phyloP scores from a whole-genome alignment of 2,113 vertebrate species.

The Hippocampus guttulatus region DNA sequence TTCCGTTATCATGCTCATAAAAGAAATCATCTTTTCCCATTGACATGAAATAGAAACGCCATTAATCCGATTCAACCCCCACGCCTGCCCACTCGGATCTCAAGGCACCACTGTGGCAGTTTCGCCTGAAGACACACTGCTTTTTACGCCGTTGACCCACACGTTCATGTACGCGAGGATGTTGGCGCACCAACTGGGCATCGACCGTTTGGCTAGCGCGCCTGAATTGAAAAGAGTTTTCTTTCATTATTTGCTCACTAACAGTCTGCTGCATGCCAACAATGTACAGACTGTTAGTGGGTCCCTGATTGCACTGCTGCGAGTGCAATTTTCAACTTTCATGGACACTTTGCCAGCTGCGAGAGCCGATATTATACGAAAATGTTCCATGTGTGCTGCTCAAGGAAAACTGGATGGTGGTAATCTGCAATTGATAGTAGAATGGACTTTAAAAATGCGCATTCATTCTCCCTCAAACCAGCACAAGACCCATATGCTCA shows the following conservation, averaged over 20 bases:
- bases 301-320: not conserved
- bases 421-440: not conserved
- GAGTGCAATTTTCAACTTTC: not conserved
- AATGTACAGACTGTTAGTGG: not conserved
- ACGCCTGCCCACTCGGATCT: no score
- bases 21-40: no score
- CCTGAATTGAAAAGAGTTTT: not conserved
- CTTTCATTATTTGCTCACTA: not conserved
- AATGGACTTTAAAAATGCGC: not conserved
- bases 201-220: not conserved
- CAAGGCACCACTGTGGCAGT: no score
- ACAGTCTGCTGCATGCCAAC: not conserved
- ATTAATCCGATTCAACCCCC: no score
- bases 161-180: not conserved
- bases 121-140: not conserved
- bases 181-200: not conserved
- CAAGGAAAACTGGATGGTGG: not conserved
- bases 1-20: no score
- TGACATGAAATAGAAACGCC: no score
- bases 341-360: not conserved
- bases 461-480: not conserved
- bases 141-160: not conserved
- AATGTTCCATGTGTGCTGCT: not conserved
- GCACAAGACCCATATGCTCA: not conserved
- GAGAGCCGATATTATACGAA: not conserved